Evolutionary conservation across 1,140 invertebrate genomes (phyloP), one percentile per base, ranked within the genome.

Genomic region (Macrosteles quadrilineatus): DNA sequence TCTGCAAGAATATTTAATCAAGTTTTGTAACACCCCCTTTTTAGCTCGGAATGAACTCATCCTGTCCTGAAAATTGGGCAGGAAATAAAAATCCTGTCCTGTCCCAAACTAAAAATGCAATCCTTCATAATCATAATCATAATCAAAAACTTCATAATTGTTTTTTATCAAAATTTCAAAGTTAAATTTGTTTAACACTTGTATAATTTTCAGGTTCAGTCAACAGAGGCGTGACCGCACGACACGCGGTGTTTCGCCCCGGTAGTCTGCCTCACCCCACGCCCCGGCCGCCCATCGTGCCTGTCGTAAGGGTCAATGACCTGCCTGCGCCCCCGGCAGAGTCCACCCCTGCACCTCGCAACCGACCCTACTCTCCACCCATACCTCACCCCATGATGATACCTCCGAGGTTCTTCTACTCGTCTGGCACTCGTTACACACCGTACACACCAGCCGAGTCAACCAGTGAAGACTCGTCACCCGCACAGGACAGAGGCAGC

Each of bases 391-490:
- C 66, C 21, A 43, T 66, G 63, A 6, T 40, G 2, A 30, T 40
- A 27, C 23, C 32, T 14, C 78, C 80, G 14, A 73, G 81, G 47
- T 82, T 83, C 66, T 73, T 83, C 30, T 79, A 81, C 74, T 80
- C 80, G 0, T 65, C 79, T 0, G 32, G 4, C 14, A 36, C 4
- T 36, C 80, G 81, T 72, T n/a, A n/a, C n/a, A n/a, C n/a, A n/a
- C n/a, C n/a, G n/a, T 74, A 76, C 9, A 79, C 77, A 75, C 78
- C 78, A 4, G 78, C 80, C 57, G 78, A 77, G 19, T 78, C 81
- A 70, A 68, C 78, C 43, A 81, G 82, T 66, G 80, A 82, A 59
- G 74, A 76, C 14, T 78, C 70, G 21, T 70, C 75, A 25, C 47
- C 70, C 29, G 32, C 32, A 36, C 67, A 69, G 31, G 72, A 72